Conservation (phyloP, 2,888 invertebrate genomes). For the Gandaritis pyraliata region DNA sequence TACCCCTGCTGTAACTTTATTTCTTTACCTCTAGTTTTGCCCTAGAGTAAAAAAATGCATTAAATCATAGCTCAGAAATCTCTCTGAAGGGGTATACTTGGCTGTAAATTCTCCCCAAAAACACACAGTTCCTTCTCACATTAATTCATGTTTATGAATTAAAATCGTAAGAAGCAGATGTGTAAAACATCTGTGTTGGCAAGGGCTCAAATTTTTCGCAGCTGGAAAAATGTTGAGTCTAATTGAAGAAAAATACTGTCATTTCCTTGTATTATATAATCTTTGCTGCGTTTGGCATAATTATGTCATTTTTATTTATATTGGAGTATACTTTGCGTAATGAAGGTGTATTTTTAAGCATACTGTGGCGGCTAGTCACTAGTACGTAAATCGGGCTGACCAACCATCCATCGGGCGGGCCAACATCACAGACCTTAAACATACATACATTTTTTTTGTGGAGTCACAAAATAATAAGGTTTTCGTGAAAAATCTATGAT, state of each 20-base stretch:
- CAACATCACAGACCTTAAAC: too few relatives aligned
- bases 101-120: conserved; percentile 16
- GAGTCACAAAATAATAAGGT: too few relatives aligned
- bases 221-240: conserved; percentile 39
- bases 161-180: conserved; percentile 41
- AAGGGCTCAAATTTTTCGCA: conserved; percentile 43
- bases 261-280: conserved; percentile 31
- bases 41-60: conserved; percentile 16
- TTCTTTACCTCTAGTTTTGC: too few relatives aligned
- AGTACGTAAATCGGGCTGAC: too few relatives aligned
- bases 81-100: conserved; percentile 21
- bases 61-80: conserved; percentile 25
- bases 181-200: conserved; percentile 52
- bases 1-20: too few relatives aligned
- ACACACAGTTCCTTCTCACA: conserved; percentile 23
- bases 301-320: conserved; percentile 16
- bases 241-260: conserved; percentile 48
- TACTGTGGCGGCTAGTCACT: not conserved
- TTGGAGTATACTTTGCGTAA: conserved; percentile 7
- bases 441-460: not conserved
- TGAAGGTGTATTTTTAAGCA: conserved; percentile 6
- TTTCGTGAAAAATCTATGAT: too few relatives aligned
- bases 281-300: conserved; percentile 36
- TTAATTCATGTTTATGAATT: conserved; percentile 37
- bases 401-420: too few relatives aligned